These are phyloP conservation scores for Riparia riparia DNA, from an alignment of 2,113 vertebrate species.

Conservation along the genomic window DNA sequence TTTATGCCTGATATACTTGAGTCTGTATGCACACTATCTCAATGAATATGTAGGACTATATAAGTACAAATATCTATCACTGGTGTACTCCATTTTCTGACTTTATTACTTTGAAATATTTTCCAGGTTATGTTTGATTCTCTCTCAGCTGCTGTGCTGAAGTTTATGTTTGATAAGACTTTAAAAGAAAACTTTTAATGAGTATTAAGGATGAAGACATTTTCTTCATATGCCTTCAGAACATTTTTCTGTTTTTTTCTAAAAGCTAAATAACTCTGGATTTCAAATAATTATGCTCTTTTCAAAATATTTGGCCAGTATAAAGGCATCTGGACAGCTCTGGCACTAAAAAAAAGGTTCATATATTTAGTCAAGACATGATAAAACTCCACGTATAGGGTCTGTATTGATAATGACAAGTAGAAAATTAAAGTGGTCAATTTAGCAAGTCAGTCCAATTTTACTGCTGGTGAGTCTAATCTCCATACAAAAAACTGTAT, in stretches of 20 bases:
- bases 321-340: background rate
- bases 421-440: background rate
- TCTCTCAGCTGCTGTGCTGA: background rate
- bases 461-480: background rate
- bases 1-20: background rate
- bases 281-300: conserved; percentile 22
- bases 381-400: background rate
- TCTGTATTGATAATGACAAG: background rate
- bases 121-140: background rate
- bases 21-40: background rate
- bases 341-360: background rate
- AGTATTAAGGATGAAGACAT: conserved; percentile 11
- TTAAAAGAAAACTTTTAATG: background rate
- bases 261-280: conserved; percentile 13
- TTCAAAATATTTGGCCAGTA: background rate
- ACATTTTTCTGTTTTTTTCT: background rate
- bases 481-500: background rate
- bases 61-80: background rate
- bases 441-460: background rate
- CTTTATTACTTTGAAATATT: background rate
- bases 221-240: background rate
- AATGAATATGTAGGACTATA: background rate
- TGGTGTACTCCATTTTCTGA: background rate
- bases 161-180: background rate
- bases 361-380: background rate